Percentiles rank a stretch among this genome's conserved stretches.
phyloP scores from a whole-genome alignment of 2,113 vertebrate genomes.

The Odontophorus gujanensis region DNA sequence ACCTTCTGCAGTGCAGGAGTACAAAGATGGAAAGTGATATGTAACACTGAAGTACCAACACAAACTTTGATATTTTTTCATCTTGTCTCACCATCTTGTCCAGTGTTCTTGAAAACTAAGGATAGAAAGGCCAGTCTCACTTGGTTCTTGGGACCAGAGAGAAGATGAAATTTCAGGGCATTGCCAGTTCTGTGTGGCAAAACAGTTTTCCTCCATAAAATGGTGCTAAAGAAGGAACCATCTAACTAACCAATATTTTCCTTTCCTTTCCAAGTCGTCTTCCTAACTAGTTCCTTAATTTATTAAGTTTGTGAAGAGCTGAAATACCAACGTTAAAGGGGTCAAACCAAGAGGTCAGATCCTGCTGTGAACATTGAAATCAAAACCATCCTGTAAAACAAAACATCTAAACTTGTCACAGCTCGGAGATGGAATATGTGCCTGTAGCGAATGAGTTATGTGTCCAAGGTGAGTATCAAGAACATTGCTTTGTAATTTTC shows the following conservation, averaged over 20 bases:
- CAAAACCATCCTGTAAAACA: background rate
- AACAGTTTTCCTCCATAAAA: background rate
- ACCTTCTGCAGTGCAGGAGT: fast-evolving
- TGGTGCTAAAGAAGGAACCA: background rate
- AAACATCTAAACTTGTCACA: background rate
- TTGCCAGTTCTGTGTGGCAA: background rate
- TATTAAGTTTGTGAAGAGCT: background rate
- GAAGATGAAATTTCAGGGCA: background rate
- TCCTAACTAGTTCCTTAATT: background rate
- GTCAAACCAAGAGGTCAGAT: background rate
- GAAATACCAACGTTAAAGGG: background rate
- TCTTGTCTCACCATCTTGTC: background rate
- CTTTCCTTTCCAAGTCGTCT: background rate
- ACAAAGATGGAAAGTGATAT: background rate
- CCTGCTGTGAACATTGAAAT: background rate
- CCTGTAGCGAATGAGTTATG: background rate
- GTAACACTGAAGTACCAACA: background rate
- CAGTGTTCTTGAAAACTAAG: fast-evolving
- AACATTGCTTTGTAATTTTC: background rate
- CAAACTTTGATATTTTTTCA: background rate
- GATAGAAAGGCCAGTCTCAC: background rate
- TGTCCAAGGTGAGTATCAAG: background rate
- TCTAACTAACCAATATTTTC: background rate
- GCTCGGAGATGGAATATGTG: background rate
- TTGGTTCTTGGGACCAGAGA: background rate